Base-by-base conservation (phyloP, 2,888 invertebrate genomes). In the Saturnia pavonia region DNA sequence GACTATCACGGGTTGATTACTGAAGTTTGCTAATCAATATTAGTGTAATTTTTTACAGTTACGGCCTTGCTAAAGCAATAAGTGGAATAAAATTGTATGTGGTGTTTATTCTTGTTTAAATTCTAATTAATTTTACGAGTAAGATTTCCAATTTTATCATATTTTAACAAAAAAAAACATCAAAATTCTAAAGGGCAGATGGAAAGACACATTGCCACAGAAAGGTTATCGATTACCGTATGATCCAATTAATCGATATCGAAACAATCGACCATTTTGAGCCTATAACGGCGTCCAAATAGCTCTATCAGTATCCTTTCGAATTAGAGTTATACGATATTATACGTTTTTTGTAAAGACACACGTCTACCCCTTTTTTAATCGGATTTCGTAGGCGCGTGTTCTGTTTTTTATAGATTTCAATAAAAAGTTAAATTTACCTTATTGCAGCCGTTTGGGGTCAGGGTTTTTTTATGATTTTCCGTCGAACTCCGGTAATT, bases 231-330 rank as follows among this genome's bases (percentile, higher is more conserved):
- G 93, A 92, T 94, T 91, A 91, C 88, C 86, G 88, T 90, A 87
- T 87, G 90, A 94, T 92, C 93, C 92, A 93, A 94, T 94, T 94
- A 94, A 93, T 90, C 86, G 92, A 91, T 93, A 92, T 85, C 84
- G 91, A 90, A 91, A 92, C 91, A 92, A 92, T 91, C 89, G 89
- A 76, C 79, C 84, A 86, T 85, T 86, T 83, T 80, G 84, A 82
- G 81, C 83, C 85, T 88, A 48, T 88, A 87, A 85, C 87, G 86
- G 88, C 86, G 77, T 76, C 86, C 89, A 88, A 92, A 94, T 91
- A 91, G 91, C 92, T 94, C 89, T 92, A 94, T 94, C 92, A 89
- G 88, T 85, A 86, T 89, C 87, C 82, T 82, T 82, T 86, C 84
- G 89, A 89, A 90, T 91, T 90, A 90, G 90, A 88, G 91, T 90